Percentiles rank a stretch among this genome's conserved stretches.
Evolutionary conservation across 1,140 invertebrate species (phyloP).

Genomic region (Drosophila mayri): DNA sequence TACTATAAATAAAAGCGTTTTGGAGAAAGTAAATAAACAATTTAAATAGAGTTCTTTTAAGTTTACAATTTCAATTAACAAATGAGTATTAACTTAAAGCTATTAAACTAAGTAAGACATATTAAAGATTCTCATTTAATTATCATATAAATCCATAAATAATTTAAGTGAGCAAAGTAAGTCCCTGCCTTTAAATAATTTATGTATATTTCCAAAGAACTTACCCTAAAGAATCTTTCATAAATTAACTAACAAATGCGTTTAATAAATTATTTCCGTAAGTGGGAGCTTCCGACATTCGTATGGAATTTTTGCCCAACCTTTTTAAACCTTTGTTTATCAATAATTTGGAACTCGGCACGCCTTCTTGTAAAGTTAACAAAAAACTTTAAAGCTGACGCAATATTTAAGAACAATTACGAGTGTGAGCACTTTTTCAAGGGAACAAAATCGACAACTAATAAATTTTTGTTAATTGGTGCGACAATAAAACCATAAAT

Average conservation of each 20-base stretch:
- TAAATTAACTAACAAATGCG: slow-evolving; percentile 1
- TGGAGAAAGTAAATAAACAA: background rate
- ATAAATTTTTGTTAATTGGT: slow-evolving; percentile 53
- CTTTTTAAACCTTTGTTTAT: slow-evolving; percentile 17
- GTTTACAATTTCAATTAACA: background rate
- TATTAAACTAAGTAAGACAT: background rate
- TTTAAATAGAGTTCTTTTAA: background rate
- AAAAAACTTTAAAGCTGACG: slow-evolving; percentile 57
- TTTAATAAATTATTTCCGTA: slow-evolving; percentile 14
- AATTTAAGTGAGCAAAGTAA: background rate
- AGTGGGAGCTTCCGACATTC: slow-evolving; percentile 3
- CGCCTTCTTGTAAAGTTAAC: slow-evolving; percentile 47
- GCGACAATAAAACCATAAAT: slow-evolving; percentile 38
- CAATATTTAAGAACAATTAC: slow-evolving; percentile 63
- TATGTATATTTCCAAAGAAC: background rate
- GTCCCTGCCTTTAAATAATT: background rate
- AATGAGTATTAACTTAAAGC: background rate
- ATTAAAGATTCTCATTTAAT: background rate
- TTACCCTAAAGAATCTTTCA: background rate
- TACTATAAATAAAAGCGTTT: background rate
- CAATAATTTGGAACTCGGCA: slow-evolving; percentile 20
- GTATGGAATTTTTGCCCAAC: slow-evolving; percentile 3
- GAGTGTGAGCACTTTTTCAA: slow-evolving; percentile 29
- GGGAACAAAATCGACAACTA: slow-evolving; percentile 49
- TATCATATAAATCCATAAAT: background rate